Base-by-base conservation (phyloP, 1,140 invertebrate genomes). In the Pseudomyrmex dendroicus region DNA sequence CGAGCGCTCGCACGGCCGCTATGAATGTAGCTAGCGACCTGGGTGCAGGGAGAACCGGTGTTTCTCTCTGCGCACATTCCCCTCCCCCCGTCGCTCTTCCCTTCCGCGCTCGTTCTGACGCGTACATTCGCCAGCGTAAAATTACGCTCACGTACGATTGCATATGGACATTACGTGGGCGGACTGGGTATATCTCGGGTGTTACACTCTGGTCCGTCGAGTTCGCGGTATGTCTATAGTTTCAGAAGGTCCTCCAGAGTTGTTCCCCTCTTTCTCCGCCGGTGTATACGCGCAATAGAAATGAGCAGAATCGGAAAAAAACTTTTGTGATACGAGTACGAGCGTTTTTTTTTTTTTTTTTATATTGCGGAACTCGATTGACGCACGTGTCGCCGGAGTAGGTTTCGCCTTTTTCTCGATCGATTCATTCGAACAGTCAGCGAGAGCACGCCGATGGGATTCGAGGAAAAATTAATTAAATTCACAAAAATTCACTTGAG, bases 111-210 rank as follows among this genome's bases (percentile, higher is more conserved):
- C n/a, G 8, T 15, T 50, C 54, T 56, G 52, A 64, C 80, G 20
- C 17, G 56, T 67, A 17, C 62, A 83, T 62, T 50, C 20, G 67
- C 73, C 35, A 35, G 25, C 20, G 83, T 68, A 63, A 80, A 86
- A 85, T 80, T 66, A 85, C 73, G 25, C 5, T 64, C 50, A 2
- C 52, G 9, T 25, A 44, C 7, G 8, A 7, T 62, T 50, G 56
- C 64, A 57, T 72, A 44, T 84, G n/a, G 10, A 50, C 35, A 35
- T 13, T 84, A 78, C 86, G 88, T 89, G 88, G 88, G 88, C 86
- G 88, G 73, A 89, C 86, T 84, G 84, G 88, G 64, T 86, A 82
- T 83, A 82, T 83, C 54, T 63, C 67, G 68, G 66, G 66, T 48
- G 82, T 84, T 86, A 77, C 35, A 35, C 35, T 35, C 84, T 85